phyloP scores from a whole-genome alignment of 92 coral and sea anemone species.

The Palythoa grandiflora region DNA sequence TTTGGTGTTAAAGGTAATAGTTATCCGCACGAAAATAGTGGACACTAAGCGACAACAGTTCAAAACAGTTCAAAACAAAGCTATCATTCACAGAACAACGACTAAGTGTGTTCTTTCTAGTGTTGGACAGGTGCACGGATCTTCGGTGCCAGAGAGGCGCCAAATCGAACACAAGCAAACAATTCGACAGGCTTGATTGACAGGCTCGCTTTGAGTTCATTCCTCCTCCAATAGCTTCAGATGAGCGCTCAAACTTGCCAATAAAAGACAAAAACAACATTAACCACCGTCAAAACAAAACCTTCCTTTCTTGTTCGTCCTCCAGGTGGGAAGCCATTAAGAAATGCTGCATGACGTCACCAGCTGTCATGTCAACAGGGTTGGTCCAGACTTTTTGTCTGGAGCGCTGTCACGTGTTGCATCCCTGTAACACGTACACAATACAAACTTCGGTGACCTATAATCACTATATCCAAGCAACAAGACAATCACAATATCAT shows the following conservation, averaged over 20 bases:
- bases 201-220: slow-evolving; percentile 8
- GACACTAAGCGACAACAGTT: slow-evolving; percentile 20
- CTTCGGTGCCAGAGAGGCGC: slow-evolving; percentile 70
- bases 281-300: background rate
- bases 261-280: background rate
- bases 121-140: slow-evolving; percentile 39
- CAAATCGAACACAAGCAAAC: slow-evolving; percentile 67
- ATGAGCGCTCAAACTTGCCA: background rate
- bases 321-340: slow-evolving; percentile 12
- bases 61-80: background rate
- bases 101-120: slow-evolving; percentile 1
- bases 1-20: background rate
- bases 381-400: background rate
- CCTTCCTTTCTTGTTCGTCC: background rate
- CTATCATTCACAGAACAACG: slow-evolving; percentile 34
- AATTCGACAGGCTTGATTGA: slow-evolving; percentile 44
- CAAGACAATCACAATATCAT: background rate
- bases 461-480: background rate
- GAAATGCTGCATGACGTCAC: slow-evolving; percentile 11
- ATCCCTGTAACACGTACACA: background rate
- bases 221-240: slow-evolving; percentile 13
- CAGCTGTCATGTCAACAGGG: slow-evolving; percentile 5
- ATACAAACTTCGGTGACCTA: background rate
- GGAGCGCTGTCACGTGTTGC: background rate
- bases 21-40: background rate